phyloP scores from a whole-genome alignment of 2,797 vertebrate species.

The Eidolon dupreanum region DNA sequence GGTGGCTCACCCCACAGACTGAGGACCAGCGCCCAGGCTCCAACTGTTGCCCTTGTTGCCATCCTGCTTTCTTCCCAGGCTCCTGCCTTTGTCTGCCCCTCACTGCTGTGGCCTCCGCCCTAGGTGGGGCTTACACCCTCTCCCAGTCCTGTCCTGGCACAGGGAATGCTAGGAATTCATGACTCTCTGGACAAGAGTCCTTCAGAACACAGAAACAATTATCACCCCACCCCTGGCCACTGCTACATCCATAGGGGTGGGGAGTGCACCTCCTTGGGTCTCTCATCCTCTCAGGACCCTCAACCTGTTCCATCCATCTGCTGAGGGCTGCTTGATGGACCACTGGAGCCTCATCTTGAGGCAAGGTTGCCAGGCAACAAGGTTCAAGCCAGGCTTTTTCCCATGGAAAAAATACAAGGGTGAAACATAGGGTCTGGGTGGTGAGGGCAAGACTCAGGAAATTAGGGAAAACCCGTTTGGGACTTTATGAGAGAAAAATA shows the following conservation, averaged over 20 bases:
- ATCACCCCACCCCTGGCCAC: conserved; percentile 38
- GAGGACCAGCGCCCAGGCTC: conserved; percentile 68
- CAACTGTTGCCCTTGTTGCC: neutral
- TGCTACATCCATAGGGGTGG: neutral
- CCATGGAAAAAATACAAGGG: neutral
- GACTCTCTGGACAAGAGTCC: conserved; percentile 69
- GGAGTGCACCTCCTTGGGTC: neutral
- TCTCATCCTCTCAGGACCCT: neutral
- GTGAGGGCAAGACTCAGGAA: neutral
- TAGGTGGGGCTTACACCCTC: conserved; percentile 59
- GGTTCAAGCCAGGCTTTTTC: neutral
- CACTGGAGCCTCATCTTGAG: neutral
- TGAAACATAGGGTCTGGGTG: neutral
- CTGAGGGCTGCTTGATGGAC: neutral
- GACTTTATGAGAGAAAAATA: neutral
- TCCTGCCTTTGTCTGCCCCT: conserved; percentile 48
- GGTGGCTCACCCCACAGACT: conserved; percentile 74
- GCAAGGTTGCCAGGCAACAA: neutral
- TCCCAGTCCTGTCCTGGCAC: conserved; percentile 7
- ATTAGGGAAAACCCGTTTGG: neutral
- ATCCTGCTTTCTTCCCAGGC: conserved; percentile 61
- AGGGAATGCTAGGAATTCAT: conserved; percentile 80
- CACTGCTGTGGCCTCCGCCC: neutral
- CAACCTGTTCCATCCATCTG: neutral
- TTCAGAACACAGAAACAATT: conserved; percentile 66